Evolutionary conservation across 2,113 vertebrate species (phyloP).

Genomic region (Zosterops japonicus): DNA sequence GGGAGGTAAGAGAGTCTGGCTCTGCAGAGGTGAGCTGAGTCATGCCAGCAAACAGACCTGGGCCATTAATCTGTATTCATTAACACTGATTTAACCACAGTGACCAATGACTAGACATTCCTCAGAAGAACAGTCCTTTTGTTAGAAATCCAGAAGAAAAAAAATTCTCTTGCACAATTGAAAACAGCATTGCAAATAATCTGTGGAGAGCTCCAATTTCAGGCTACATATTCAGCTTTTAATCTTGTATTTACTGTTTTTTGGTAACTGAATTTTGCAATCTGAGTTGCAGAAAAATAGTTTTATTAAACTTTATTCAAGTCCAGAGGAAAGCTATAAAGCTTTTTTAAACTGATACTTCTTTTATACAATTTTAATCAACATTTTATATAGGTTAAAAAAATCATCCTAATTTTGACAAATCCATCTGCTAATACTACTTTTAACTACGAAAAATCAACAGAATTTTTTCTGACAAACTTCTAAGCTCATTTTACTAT

Average conservation of each 20-base stretch:
- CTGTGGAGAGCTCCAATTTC: neutral
- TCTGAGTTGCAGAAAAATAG: rapidly evolving
- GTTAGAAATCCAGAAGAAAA: neutral
- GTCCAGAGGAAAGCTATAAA: neutral
- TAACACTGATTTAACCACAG: neutral
- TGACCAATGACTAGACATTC: neutral
- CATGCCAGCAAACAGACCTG: neutral
- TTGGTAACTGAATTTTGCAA: neutral
- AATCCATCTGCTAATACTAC: neutral
- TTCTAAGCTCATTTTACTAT: neutral
- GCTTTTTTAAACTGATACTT: neutral
- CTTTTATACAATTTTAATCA: neutral
- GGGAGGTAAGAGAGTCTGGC: neutral
- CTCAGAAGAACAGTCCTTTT: neutral
- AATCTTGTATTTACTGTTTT: neutral
- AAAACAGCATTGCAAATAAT: neutral
- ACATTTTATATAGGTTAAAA: neutral
- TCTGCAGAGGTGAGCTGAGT: neutral
- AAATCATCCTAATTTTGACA: neutral
- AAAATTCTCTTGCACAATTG: neutral
- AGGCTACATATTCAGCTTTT: neutral
- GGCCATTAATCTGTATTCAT: neutral
- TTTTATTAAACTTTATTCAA: neutral
- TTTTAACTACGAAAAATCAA: neutral
- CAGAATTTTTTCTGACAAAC: neutral